A percentile compares a stretch with the other conserved stretches of the same genome.
Evolutionary conservation across 2,113 vertebrate genomes (phyloP).

Genomic region (Grammomys surdaster): DNA sequence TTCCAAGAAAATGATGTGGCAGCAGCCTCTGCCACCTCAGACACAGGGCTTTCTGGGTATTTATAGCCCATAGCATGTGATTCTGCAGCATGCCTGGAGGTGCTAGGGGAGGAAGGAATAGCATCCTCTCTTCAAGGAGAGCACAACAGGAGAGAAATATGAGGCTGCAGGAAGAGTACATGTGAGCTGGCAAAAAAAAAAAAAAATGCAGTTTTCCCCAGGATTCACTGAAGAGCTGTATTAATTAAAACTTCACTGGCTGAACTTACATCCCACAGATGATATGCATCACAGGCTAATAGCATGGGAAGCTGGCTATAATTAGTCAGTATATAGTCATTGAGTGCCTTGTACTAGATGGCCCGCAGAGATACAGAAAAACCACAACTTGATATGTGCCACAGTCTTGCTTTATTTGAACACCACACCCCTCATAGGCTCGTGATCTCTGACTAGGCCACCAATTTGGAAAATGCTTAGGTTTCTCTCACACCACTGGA

Average conservation of each 20-base stretch:
- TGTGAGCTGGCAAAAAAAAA: neutral
- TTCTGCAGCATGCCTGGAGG: conserved; percentile 24
- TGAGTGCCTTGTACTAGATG: neutral
- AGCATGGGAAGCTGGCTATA: neutral
- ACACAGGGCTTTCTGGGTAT: conserved; percentile 62
- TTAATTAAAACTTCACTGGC: neutral
- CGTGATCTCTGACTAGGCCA: neutral
- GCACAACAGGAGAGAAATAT: neutral
- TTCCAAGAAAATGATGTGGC: conserved; percentile 70
- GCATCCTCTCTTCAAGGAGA: neutral
- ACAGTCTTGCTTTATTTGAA: neutral
- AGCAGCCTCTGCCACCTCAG: conserved; percentile 47
- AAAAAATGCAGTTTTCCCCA: neutral
- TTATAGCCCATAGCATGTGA: conserved; percentile 3
- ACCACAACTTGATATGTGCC: neutral
- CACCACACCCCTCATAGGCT: neutral
- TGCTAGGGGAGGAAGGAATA: neutral
- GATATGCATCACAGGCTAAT: neutral
- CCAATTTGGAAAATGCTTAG: neutral
- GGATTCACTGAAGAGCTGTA: neutral
- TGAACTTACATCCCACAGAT: neutral
- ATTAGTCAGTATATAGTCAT: neutral
- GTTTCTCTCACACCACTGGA: neutral
- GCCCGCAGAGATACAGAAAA: neutral
- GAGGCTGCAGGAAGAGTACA: neutral